phyloP scores from a whole-genome alignment of 30 jellyfish, hydroid and myxozoan genomes.

The Nemopilema nomurai region DNA sequence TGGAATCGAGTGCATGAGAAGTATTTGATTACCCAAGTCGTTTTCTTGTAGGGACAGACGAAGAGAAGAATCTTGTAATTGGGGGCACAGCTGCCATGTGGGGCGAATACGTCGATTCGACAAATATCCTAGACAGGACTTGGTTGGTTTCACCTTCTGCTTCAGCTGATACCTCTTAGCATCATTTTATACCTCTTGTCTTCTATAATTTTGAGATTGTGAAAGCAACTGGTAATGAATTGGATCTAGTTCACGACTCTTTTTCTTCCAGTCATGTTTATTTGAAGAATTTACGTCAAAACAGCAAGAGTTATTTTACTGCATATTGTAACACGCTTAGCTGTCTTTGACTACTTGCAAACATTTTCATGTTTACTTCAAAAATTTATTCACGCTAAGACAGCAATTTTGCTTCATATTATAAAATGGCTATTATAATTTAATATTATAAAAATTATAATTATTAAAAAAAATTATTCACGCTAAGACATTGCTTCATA shows the following conservation, averaged over 20 bases:
- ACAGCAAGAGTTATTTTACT: no score
- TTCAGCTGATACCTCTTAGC: neutral
- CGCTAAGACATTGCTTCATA: no score
- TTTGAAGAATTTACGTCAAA: neutral
- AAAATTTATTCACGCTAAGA: no score
- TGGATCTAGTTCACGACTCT: neutral
- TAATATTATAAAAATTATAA: no score
- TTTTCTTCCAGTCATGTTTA: neutral
- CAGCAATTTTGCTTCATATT: no score
- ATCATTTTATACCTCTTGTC: neutral
- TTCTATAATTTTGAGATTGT: neutral
- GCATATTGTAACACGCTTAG: neutral
- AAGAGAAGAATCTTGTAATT: conserved; percentile 77
- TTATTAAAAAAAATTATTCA: no score
- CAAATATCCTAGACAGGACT: conserved; percentile 71
- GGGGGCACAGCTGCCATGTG: conserved; percentile 99
- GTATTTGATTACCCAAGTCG: no score
- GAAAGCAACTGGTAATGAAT: neutral
- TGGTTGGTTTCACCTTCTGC: conserved; percentile 36
- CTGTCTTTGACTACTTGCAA: neutral
- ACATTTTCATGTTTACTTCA: no score
- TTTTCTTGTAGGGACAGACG: conserved; percentile 77
- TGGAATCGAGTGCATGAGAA: no score
- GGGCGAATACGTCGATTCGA: conserved; percentile 98
- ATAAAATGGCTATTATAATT: no score